A percentile compares a stretch with the other conserved stretches of the same genome.
These are phyloP conservation scores for Hemiprocne comata DNA, from an alignment of 2,113 vertebrate species.

Conservation along the genomic window DNA sequence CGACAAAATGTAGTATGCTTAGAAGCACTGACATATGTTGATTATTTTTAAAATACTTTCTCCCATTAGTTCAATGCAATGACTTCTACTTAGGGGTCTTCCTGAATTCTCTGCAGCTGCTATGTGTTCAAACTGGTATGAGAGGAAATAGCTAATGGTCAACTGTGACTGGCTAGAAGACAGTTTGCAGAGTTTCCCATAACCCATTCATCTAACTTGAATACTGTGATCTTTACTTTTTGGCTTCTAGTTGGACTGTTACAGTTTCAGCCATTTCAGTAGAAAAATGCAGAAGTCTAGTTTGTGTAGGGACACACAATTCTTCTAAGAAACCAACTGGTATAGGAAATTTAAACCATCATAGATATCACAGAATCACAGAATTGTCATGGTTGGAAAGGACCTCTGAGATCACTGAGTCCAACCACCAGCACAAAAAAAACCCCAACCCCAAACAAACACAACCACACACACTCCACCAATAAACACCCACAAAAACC, in stretches of 20 bases:
- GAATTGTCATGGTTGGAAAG: too few relatives aligned
- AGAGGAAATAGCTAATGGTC: background rate
- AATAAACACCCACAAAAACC: too few relatives aligned
- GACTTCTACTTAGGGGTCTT: background rate
- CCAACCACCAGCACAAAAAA: too few relatives aligned
- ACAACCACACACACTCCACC: too few relatives aligned
- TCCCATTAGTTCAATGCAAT: background rate
- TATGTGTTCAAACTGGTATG: background rate
- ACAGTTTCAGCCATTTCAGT: background rate
- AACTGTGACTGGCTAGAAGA: background rate
- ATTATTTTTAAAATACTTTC: background rate
- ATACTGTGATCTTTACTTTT: background rate
- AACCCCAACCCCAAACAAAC: too few relatives aligned
- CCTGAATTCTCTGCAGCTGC: background rate
- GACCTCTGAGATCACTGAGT: too few relatives aligned
- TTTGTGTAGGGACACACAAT: background rate
- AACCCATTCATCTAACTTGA: background rate
- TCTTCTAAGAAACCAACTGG: background rate
- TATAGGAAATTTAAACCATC: background rate
- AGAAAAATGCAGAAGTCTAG: background rate
- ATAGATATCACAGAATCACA: background rate
- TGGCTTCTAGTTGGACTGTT: background rate
- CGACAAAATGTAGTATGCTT: background rate
- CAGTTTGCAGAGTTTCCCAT: background rate
- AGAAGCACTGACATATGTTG: background rate